A percentile compares a stretch with the other conserved stretches of the same genome.
Evolutionary conservation across 1,140 invertebrate genomes (phyloP).

Genomic region (Metopolophium dirhodum): DNA sequence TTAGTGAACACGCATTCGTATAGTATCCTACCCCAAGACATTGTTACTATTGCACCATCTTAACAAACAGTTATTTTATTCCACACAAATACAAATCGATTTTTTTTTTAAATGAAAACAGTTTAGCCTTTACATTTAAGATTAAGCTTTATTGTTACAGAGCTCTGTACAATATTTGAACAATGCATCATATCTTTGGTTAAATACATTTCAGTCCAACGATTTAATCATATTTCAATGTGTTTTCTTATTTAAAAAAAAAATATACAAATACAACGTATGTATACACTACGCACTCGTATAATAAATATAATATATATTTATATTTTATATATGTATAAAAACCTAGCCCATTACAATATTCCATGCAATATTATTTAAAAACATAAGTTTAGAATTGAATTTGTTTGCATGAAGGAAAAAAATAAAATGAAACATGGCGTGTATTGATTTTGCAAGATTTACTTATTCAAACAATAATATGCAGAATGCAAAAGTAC

Average conservation of each 20-base stretch:
- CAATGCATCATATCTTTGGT: neutral
- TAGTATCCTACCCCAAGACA: neutral
- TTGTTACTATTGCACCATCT: neutral
- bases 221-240: slow-evolving; percentile 1
- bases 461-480: slow-evolving; percentile 48
- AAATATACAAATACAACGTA: neutral
- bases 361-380: neutral
- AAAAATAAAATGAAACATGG: slow-evolving; percentile 20
- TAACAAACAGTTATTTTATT: neutral
- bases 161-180: neutral
- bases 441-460: slow-evolving; percentile 31
- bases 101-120: neutral
- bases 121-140: neutral
- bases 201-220: neutral
- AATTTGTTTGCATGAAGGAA: neutral
- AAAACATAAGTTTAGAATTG: slow-evolving; percentile 27
- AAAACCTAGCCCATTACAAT: neutral
- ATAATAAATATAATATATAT: slow-evolving; percentile 11
- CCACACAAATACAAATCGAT: neutral
- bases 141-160: neutral
- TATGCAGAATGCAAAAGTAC: slow-evolving; percentile 28
- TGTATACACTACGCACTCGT: neutral
- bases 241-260: neutral
- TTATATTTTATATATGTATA: neutral
- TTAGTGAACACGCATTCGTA: neutral